Conservation (phyloP, 2,113 vertebrate species). For the Eubucco bourcierii region DNA sequence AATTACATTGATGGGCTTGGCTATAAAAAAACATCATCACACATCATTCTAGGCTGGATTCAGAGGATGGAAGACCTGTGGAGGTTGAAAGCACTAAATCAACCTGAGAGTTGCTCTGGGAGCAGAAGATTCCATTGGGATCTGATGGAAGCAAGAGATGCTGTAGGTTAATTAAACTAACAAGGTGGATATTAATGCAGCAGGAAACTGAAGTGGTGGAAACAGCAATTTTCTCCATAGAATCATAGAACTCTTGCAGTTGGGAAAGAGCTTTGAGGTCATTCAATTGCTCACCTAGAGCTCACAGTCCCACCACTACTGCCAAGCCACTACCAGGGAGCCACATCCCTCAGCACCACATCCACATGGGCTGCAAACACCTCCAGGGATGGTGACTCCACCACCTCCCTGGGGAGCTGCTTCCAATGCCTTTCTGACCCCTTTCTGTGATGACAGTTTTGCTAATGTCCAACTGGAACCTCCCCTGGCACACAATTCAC, state of each 20-base stretch:
- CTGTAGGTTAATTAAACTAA: neutral
- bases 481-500: neutral
- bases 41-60: neutral
- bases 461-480: no score
- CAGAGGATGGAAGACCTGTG: neutral
- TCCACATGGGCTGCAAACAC: no score
- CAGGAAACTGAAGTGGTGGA: neutral
- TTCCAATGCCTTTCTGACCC: no score
- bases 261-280: no score
- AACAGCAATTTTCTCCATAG: neutral
- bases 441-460: no score
- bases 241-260: no score
- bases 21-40: rapidly evolving
- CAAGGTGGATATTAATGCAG: neutral
- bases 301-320: no score
- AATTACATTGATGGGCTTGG: neutral
- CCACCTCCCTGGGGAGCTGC: no score
- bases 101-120: neutral
- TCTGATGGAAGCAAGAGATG: neutral
- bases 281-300: no score
- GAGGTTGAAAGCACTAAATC: neutral
- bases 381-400: no score
- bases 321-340: no score
- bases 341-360: no score
- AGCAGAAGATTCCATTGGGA: neutral